Conservation (phyloP, 2,797 vertebrate species). For the Hyperoplus lanceolatus region DNA sequence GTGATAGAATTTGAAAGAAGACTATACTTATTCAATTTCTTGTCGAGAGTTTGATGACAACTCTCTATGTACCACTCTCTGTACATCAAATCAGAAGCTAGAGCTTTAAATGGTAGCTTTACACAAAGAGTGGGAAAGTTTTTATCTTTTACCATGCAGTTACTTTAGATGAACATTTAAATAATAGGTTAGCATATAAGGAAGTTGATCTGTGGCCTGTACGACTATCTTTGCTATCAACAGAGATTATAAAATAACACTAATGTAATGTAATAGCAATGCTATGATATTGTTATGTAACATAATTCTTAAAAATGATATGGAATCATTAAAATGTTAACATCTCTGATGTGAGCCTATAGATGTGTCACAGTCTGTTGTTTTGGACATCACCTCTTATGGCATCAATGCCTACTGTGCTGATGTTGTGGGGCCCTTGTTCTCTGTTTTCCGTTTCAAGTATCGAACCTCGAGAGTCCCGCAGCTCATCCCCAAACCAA, state of each 20-base stretch:
- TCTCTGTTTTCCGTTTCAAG: conserved; percentile 76
- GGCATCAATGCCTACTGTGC: neutral
- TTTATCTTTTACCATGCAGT: neutral
- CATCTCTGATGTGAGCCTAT: neutral
- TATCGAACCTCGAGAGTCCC: conserved; percentile 94
- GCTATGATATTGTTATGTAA: too few species aligned
- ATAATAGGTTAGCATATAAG: too few species aligned
- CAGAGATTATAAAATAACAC: neutral
- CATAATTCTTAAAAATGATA: too few species aligned
- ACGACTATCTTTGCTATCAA: neutral
- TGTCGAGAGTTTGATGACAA: neutral
- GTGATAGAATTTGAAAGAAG: neutral
- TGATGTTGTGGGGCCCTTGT: neutral
- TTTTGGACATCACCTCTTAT: neutral
- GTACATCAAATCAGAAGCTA: too few species aligned
- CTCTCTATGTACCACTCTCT: neutral
- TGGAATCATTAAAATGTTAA: neutral
- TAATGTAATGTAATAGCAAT: too few species aligned
- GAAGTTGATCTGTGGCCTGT: neutral
- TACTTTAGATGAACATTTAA: conserved; percentile 3
- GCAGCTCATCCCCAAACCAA: conserved; percentile 87
- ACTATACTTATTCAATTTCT: too few species aligned
- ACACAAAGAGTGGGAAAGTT: neutral
- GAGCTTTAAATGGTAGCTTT: neutral
- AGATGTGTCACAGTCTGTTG: neutral